Percentiles rank a stretch among this genome's conserved stretches.
Evolutionary conservation across 1,140 invertebrate species (phyloP).

Genomic region (Euschistus heros): DNA sequence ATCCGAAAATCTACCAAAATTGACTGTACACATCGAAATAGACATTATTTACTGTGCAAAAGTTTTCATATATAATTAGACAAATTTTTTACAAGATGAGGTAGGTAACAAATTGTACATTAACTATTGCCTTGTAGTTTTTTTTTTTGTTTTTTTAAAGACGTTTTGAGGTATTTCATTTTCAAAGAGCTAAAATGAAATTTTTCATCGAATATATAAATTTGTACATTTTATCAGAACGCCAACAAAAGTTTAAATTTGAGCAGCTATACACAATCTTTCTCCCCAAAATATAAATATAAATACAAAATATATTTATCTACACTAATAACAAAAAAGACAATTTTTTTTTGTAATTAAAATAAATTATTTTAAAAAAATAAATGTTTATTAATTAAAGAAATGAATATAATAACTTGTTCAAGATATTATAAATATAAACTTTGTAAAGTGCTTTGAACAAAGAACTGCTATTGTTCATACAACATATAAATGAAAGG

Average conservation of each 20-base stretch:
- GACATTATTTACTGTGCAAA: conserved; percentile 10
- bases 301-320: conserved; percentile 12
- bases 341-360: neutral
- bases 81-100: conserved; percentile 16
- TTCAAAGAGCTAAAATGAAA: conserved; percentile 1
- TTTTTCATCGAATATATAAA: conserved; percentile 7
- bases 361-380: conserved; percentile 4
- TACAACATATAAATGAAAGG: no score
- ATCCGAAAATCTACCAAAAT: conserved; percentile 16
- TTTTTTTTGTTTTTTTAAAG: neutral
- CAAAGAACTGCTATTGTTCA: no score
- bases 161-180: conserved; percentile 1
- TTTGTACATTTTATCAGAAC: conserved; percentile 5
- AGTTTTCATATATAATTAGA: neutral
- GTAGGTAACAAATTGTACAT: conserved; percentile 22
- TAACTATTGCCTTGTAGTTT: conserved; percentile 19
- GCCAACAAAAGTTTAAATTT: conserved; percentile 16
- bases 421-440: no score
- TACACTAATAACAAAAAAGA: conserved; percentile 12
- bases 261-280: conserved; percentile 8
- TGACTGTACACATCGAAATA: conserved; percentile 11
- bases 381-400: neutral
- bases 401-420: neutral
- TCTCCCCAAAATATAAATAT: conserved; percentile 15
- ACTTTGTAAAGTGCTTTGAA: no score